phyloP scores from a whole-genome alignment of 2,113 vertebrate genomes.

The Mugil cephalus region DNA sequence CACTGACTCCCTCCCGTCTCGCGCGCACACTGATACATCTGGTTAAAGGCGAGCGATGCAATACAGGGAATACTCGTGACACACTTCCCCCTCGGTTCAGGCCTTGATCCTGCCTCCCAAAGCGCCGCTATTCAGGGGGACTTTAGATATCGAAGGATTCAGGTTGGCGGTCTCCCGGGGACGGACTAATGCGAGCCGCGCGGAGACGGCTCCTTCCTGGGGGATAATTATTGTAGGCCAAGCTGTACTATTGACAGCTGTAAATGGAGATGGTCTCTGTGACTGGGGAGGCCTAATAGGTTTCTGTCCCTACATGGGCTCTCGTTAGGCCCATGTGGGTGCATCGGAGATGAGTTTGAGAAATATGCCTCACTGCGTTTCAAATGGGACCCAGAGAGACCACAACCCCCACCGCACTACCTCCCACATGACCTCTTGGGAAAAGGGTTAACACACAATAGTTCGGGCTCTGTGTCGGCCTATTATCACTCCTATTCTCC shows the following conservation, averaged over 20 bases:
- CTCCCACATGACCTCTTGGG: slow-evolving; percentile 30
- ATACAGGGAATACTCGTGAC: slow-evolving; percentile 65
- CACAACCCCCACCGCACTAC: not conserved
- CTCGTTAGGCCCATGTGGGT: slow-evolving; percentile 67
- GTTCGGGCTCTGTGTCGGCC: slow-evolving; percentile 13
- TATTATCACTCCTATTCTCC: not conserved
- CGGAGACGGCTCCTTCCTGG: slow-evolving; percentile 62
- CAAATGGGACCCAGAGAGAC: slow-evolving; percentile 29
- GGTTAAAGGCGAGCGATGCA: slow-evolving; percentile 59
- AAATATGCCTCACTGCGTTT: slow-evolving; percentile 45
- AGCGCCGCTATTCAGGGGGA: slow-evolving; percentile 59
- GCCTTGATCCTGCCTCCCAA: slow-evolving; percentile 71
- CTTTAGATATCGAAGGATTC: slow-evolving; percentile 66
- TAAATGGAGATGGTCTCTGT: slow-evolving; percentile 74
- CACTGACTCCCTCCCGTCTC: slow-evolving; percentile 18
- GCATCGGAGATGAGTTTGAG: slow-evolving; percentile 64
- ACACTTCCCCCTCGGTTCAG: slow-evolving; percentile 57
- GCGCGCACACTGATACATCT: slow-evolving; percentile 33
- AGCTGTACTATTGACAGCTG: slow-evolving; percentile 78
- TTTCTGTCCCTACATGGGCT: slow-evolving; percentile 66
- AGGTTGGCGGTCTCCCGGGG: slow-evolving; percentile 63
- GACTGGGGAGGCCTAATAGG: slow-evolving; percentile 67
- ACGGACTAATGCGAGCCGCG: slow-evolving; percentile 43
- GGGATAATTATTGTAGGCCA: slow-evolving; percentile 75
- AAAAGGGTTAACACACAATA: slow-evolving; percentile 29